Base-by-base conservation (phyloP, 2,113 vertebrate species). In the Felis catus region DNA sequence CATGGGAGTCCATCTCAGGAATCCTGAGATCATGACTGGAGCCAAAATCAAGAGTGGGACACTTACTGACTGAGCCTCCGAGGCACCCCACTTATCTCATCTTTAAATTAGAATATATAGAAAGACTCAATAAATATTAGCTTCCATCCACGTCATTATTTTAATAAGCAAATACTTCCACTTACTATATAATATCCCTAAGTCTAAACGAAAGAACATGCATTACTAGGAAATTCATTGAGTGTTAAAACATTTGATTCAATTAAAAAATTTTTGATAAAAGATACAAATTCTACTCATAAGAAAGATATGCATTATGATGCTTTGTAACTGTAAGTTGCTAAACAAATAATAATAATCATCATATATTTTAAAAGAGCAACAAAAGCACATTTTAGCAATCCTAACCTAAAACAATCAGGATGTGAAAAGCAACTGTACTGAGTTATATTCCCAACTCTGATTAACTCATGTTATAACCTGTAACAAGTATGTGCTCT, bases 91-190 rank as follows among this genome's bases (percentile, higher is more conserved):
- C 58, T 83, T 89, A 55, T 58, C 16, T 87, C 33, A 11, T 4
- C 29, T 89, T 94, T 93, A 86, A 73, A 82, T 82, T 51, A 93
- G 53, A 85, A 82, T 78, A 86, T 39, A 82, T 10, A 89, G 6
- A 65, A 91, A 91, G 45, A 29, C 53, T 79, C 53, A 82, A 29
- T 71, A 87, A 91, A 89, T 61, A 86, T 41, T 10, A 85, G 45
- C 58, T 78, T 33, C 31, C 18, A 70, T 45, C 19, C 10, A 80
- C 23, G 19, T 84, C 21, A 74, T 14, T 66, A 58, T 92, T 90
- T 96, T 84, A 86, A 80, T 79, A 73, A 79, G 19, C 27, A 70
- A 81, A 73, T 87, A 58, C 1, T 80, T 96, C 7, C 7, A 48
- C 1, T 82, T 79, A 91, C 33, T 87, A 48, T 33, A 31, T 68